Evolutionary conservation across 2,797 vertebrate genomes (phyloP).

Genomic region (Spheniscus humboldti): DNA sequence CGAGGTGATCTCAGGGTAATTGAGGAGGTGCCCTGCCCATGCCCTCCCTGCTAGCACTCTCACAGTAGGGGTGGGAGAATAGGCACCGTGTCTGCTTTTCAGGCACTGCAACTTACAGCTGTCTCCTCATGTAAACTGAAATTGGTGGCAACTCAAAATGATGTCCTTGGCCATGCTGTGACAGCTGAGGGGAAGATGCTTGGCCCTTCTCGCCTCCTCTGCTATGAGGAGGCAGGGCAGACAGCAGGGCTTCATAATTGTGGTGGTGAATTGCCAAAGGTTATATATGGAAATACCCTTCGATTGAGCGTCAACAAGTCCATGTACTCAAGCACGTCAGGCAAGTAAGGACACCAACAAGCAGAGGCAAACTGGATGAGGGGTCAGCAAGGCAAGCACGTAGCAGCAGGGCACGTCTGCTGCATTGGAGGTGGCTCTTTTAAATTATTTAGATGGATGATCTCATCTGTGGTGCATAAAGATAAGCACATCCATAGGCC

Average conservation of each 20-base stretch:
- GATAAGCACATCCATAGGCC: not conserved
- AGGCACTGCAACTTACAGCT: not conserved
- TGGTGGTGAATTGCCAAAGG: not conserved
- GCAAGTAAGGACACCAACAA: not conserved
- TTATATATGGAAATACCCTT: not conserved
- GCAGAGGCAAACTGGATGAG: not conserved
- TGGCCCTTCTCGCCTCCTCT: not conserved
- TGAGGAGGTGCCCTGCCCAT: not conserved
- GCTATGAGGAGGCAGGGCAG: not conserved
- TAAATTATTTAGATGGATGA: not conserved
- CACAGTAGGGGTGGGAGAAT: not conserved
- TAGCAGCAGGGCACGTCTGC: not conserved
- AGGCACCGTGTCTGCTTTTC: not conserved
- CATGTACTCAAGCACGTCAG: not conserved
- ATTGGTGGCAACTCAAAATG: not conserved
- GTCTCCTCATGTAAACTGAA: not conserved
- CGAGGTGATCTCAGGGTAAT: not conserved
- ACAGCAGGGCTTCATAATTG: not conserved
- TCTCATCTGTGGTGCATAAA: not conserved
- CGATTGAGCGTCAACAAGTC: not conserved
- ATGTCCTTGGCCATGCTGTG: not conserved
- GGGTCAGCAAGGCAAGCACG: not conserved
- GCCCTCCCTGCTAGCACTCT: fast-evolving
- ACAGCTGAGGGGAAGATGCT: not conserved
- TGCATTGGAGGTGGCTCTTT: not conserved